A percentile compares a stretch with the other conserved stretches of the same genome.
phyloP scores from a whole-genome alignment of 2,888 invertebrate genomes.

The Nephrotoma flavescens region DNA sequence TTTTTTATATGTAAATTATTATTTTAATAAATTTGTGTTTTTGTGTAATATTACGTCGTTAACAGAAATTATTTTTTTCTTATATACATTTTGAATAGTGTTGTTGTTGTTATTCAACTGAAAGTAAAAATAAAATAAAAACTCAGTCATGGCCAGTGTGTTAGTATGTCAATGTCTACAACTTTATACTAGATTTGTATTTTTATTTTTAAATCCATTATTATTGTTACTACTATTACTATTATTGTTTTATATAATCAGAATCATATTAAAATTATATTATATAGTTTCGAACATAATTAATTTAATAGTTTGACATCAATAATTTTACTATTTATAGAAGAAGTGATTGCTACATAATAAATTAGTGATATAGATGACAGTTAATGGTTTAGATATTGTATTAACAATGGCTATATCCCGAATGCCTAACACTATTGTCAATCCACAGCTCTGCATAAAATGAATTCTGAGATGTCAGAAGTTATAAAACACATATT shows the following conservation, averaged over 20 bases:
- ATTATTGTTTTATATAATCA: background rate
- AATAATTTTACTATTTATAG: background rate
- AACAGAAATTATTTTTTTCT: background rate
- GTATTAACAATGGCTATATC: too few species aligned
- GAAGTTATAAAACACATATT: too few species aligned
- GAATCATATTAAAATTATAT: background rate
- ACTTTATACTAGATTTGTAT: slow-evolving; percentile 1
- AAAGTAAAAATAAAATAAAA: slow-evolving; percentile 6
- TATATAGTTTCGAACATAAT: background rate
- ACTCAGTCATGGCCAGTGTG: slow-evolving; percentile 11
- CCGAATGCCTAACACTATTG: too few species aligned
- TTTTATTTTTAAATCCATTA: background rate
- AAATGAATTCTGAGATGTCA: too few species aligned
- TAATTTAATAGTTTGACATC: background rate
- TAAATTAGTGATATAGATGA: too few species aligned
- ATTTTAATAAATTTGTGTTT: background rate
- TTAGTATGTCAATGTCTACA: slow-evolving; percentile 12
- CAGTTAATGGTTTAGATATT: too few species aligned
- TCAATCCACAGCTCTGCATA: too few species aligned
- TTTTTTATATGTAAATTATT: background rate
- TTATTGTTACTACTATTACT: background rate
- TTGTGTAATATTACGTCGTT: background rate
- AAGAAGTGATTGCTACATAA: too few species aligned
- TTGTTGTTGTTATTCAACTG: slow-evolving; percentile 1
- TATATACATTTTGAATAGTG: background rate